Percentiles rank a stretch among this genome's conserved stretches.
These are phyloP conservation scores for Dione vanillae DNA, from an alignment of 2,888 invertebrate genomes.

Conservation along the genomic window DNA sequence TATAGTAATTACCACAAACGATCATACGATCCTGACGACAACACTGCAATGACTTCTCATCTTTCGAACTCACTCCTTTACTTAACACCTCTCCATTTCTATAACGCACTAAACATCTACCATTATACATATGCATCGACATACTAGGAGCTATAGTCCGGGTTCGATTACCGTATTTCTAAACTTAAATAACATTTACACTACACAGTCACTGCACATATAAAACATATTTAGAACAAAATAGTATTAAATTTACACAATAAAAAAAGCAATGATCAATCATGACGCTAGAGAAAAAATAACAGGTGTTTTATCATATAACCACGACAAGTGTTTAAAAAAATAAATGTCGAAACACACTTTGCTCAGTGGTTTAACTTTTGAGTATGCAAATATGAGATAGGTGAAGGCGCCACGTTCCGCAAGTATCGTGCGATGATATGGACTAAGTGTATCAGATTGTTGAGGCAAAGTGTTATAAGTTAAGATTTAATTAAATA, in stretches of 20 bases:
- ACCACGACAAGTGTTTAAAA: neutral
- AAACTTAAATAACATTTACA: neutral
- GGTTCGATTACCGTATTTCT: too few relatives aligned
- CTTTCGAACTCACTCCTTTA: neutral
- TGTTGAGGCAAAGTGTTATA: neutral
- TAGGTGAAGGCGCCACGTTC: slow-evolving; percentile 18
- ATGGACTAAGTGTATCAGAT: neutral
- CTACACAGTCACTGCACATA: neutral
- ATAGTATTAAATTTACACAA: neutral
- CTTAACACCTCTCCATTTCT: slow-evolving; percentile 5
- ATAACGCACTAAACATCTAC: slow-evolving; percentile 7
- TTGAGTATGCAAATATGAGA: slow-evolving; percentile 17
- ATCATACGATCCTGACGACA: slow-evolving; percentile 10
- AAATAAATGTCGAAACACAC: slow-evolving; percentile 3
- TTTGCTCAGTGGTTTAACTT: slow-evolving; percentile 15
- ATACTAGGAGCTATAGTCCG: neutral
- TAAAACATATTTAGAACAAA: neutral
- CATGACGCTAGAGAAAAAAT: neutral
- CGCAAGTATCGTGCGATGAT: slow-evolving; percentile 1
- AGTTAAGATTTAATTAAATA: neutral
- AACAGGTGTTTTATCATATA: neutral
- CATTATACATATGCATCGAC: neutral
- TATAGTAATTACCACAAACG: neutral
- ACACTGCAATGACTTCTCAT: neutral
- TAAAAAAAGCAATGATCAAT: too few relatives aligned